phyloP scores from a whole-genome alignment of 2,113 vertebrate genomes.

The Ceyx cyanopectus region DNA sequence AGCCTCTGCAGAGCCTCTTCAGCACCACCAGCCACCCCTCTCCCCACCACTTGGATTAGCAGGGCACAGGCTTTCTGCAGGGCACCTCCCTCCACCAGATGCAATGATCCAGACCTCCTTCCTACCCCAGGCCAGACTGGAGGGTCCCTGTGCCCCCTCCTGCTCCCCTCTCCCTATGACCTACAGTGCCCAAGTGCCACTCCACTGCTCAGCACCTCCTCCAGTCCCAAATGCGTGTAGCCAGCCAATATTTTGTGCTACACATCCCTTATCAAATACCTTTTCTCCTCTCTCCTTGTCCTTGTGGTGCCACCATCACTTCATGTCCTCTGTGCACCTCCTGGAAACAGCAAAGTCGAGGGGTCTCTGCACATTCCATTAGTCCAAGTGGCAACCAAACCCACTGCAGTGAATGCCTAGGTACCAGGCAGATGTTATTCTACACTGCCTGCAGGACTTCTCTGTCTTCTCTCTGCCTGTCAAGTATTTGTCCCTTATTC shows the following conservation, averaged over 20 bases:
- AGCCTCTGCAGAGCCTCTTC: not conserved
- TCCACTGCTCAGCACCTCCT: not conserved
- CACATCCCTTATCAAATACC: not conserved
- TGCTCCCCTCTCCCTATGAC: not conserved
- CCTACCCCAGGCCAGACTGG: accelerated
- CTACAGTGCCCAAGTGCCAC: not conserved
- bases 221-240: not conserved
- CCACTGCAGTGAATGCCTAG: not conserved
- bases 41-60: accelerated
- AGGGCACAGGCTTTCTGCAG: not conserved
- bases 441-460: not conserved
- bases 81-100: not conserved
- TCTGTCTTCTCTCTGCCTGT: not conserved
- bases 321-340: accelerated
- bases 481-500: not conserved
- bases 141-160: accelerated
- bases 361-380: not conserved
- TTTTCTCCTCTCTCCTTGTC: not conserved
- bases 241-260: not conserved
- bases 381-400: not conserved
- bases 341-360: not conserved
- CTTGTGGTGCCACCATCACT: not conserved
- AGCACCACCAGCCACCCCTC: not conserved
- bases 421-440: not conserved
- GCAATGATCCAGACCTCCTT: too few relatives aligned